Evolutionary conservation across 2,888 invertebrate genomes (phyloP), one percentile per base, ranked within the genome.

Genomic region (Conistra vaccinii): DNA sequence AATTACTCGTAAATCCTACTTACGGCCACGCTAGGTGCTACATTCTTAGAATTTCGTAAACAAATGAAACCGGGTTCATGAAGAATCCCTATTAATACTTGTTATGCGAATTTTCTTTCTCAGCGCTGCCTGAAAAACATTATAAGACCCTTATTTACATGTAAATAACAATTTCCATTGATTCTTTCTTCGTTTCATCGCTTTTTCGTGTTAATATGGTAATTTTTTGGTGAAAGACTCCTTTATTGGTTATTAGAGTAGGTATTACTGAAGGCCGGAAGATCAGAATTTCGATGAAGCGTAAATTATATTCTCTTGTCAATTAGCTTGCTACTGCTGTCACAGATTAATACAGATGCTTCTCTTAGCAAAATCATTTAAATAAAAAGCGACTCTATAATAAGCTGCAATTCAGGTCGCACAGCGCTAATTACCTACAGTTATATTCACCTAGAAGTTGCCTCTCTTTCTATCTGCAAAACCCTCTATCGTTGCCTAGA

Each of bases 101-200:
- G 48, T 71, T 63, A 71, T 5, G 35, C 10, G 26, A 65, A 72
- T 60, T 63, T 69, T 72, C 60, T 69, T 80, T 65, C 35, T n/a
- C 32, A 67, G n/a, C 58, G 53, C 32, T 63, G 65, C 55, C 55
- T 60, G 9, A 60, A 72, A 55, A 68, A 63, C 14, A 17, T 72
- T 78, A 72, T 39, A 42, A 65, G 63, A 35, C 23, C 48, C 68
- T 63, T 35, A 84, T 80, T 80, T 84, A 60, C 65, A 69, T 80
- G 29, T 73, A 65, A 80, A 84, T 80, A 80, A 80, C 72, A 65
- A 65, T 79, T 72, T 84, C 7, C 35, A 60, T 79, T 60, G 80
- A 68, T 79, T 71, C 6, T 60, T 78, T 63, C 35, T 32, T 20
- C 35, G 12, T 71, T 17, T 9, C 23, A 17, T 39, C 1, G 62